phyloP scores from a whole-genome alignment of 2,888 invertebrate species.

The Craniophora ligustri region DNA sequence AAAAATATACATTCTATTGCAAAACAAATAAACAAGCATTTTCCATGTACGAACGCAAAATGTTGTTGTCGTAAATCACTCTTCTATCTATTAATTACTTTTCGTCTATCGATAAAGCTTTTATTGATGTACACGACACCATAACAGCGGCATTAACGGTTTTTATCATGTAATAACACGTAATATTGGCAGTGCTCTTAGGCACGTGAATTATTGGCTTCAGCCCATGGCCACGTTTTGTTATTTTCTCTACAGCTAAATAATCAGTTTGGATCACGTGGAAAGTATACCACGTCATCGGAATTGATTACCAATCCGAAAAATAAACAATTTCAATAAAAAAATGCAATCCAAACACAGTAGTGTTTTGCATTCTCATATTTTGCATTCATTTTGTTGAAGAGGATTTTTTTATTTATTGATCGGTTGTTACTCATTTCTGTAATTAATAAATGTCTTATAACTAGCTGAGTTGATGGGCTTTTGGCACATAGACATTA shows the following conservation, averaged over 20 bases:
- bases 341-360: too few relatives aligned
- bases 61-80: conserved; percentile 46
- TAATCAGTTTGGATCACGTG: conserved; percentile 1
- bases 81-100: conserved; percentile 54
- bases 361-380: too few relatives aligned
- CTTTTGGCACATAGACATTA: too few relatives aligned
- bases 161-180: conserved; percentile 62
- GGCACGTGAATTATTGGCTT: conserved; percentile 53
- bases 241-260: conserved; percentile 1
- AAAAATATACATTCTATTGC: conserved; percentile 1
- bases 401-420: too few relatives aligned
- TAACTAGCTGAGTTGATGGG: too few relatives aligned
- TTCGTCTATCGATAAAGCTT: conserved; percentile 41
- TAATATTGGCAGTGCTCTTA: conserved; percentile 62
- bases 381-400: too few relatives aligned
- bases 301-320: too few relatives aligned
- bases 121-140: conserved; percentile 38
- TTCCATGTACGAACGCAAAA: conserved; percentile 3
- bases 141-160: conserved; percentile 25
- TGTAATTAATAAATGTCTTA: too few relatives aligned
- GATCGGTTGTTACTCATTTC: too few relatives aligned
- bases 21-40: conserved; percentile 16
- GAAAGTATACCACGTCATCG: too few relatives aligned
- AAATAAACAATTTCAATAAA: too few relatives aligned
- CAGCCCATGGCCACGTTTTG: conserved; percentile 22